Evolutionary conservation across 2,888 invertebrate species (phyloP), one percentile per base, ranked within the genome.

Genomic region (Philereme vetulata): DNA sequence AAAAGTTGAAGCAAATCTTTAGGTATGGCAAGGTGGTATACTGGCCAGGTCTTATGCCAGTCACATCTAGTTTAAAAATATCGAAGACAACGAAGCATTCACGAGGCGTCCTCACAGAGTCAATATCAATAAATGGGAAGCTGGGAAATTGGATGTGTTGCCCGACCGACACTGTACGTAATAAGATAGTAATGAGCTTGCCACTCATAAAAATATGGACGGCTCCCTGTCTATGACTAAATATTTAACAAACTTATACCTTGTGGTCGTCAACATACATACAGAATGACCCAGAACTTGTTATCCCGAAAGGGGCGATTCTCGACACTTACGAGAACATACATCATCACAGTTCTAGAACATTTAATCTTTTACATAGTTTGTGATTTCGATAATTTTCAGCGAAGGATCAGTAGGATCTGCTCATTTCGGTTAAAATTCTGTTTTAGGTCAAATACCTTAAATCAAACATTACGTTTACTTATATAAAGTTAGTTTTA

Each of bases 111-210:
- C 86, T 89, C 88, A 77, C 82, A 70, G 84, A 91, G 89, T 91
- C 92, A 91, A 92, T 92, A 92, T 91, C 92, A 91, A 92, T 92
- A 92, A 91, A 92, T 90, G 90, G 84, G 86, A 87, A 85, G 87
- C 88, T 84, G 88, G 88, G 86, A 91, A 92, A 92, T 92, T 92
- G 92, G 92, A 92, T 92, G 91, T 90, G 90, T 86, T 87, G 88
- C 73, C 66, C 68, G 78, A 83, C 81, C 80, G 80, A 79, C 86
- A 82, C 85, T 81, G 85, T 81, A 78, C 77, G 88, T 91, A 90
- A 91, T 92, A 90, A 91, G 81, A 89, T 86, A 89, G 90, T 91
- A 92, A 92, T 92, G 90, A 91, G 82, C 74, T 79, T 74, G 79
- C 77, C 78, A 53, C 86, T 89, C 89, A 85, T 90, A 91, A 91